Evolutionary conservation across 2,797 vertebrate species (phyloP), one percentile per base, ranked within the genome.

Genomic region (Pantherophis alleghaniensis): DNA sequence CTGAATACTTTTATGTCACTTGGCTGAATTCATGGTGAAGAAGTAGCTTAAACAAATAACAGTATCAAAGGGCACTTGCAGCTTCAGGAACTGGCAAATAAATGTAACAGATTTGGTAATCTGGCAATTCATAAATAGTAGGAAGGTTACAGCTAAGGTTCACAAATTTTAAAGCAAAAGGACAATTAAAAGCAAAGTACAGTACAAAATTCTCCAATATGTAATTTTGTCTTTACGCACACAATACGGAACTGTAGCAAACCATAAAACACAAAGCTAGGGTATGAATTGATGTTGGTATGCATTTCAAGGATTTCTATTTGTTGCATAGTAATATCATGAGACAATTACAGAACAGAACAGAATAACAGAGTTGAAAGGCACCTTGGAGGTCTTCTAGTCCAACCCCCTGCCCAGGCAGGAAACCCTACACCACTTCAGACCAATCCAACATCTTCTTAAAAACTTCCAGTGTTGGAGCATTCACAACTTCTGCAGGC

Each of bases 21-120:
- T 94, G 93, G 95, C 91, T 92, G 74, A 97, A 95, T 94, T 88
- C 92, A 94, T 14, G 59, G 96, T 95, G 94, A 97, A 96, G 92
- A 92, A 95, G 89, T 63, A 93, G 95, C 94, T 91, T 95, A 83
- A 97, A 94, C 90, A 95, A 95, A 63, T 28, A 94, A 92, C 94
- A 96, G 16, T 53, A 91, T 91, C 94, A 60, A 61, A 87, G 11
- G 32, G 47, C 56, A 6, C 7, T 22, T 66, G 47, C 2, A 20
- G 83, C 63, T 90, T 94, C 88, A 90, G 91, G 83, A 42, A 86
- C 0, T 11, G 24, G 10, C 7, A 60, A 60, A 60, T 24, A 60
- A 24, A 60, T 60, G 1, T 24, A 60, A 60, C 22, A 24, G 7
- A 24, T 60, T 60, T 60, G 59, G 2, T 16, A 56, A 56, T 16